Evolutionary conservation across 2,797 vertebrate genomes (phyloP), one percentile per base, ranked within the genome.

Genomic region (Aeoliscus strigatus): DNA sequence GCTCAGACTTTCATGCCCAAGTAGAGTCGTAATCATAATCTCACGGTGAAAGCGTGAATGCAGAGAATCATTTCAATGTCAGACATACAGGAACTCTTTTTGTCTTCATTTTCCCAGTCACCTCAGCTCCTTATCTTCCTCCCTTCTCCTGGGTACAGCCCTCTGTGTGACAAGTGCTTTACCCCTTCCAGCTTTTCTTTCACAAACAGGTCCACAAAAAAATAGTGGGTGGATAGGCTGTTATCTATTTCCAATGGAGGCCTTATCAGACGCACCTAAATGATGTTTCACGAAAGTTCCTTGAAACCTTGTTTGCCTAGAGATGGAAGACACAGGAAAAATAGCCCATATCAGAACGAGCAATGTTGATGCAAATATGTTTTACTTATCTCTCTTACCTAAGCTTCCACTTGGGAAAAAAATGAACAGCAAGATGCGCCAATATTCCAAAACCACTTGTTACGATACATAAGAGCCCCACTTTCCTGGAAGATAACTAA

Each of bases 201-300:
- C 67, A 75, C 74, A 82, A 73, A 73, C 83, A 66, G 80, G 72
- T 73, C 74, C 73, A 55, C 39, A 35, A 39, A 73, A 81, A 87
- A 87, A 81, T 64, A 26, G 63, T 63, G 75, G 63, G 59, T 41
- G 57, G 69, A 77, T 70, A 53, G 62, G 62, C 80, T 69, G 73
- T 83, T 84, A 85, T 87, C 82, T 79, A 51, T 27, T 49, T 69
- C 70, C 66, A 51, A 58, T 38, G 65, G 54, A 67, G 40, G 45
- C 61, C 73, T 87, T 85, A 87, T 87, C 80, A 12, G 38, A 27
- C 6, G 41, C 13, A 21, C 73, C 77, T 79, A 83, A 87, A 81
- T 68, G 64, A 69, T 78, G 76, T 81, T 83, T 80, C 66, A 60
- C 62, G 71, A 73, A 83, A 79, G 79, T 76, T 73, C 72, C 76